phyloP scores from a whole-genome alignment of 2,888 invertebrate species.

The Cyrtodaria siliqua region DNA sequence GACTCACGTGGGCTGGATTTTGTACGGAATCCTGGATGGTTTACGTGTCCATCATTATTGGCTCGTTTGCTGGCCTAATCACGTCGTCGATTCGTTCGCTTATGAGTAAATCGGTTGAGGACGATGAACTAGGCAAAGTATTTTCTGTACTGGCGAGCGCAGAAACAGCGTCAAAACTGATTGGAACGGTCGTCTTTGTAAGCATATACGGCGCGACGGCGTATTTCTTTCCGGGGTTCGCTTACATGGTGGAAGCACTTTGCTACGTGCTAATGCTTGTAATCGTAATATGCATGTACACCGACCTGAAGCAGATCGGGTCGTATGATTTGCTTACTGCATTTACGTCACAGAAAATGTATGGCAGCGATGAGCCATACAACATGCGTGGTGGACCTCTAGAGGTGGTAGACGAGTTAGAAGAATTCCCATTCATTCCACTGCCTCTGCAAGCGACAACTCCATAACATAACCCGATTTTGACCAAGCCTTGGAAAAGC shows the following conservation, averaged over 20 bases:
- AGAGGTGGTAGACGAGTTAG: conserved; percentile 69
- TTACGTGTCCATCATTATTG: conserved; percentile 76
- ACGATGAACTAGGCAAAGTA: conserved; percentile 83
- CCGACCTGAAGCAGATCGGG: conserved; percentile 60
- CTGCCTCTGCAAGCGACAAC: conserved; percentile 68
- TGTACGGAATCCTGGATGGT: conserved; percentile 76
- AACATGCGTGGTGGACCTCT: conserved; percentile 36
- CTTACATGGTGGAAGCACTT: conserved; percentile 78
- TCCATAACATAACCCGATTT: too few species aligned
- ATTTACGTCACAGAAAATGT: conserved; percentile 59
- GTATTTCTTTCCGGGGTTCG: conserved; percentile 79
- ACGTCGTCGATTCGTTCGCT: conserved; percentile 81
- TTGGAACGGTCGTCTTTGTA: conserved; percentile 79
- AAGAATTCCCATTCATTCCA: conserved; percentile 64
- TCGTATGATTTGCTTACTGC: conserved; percentile 68
- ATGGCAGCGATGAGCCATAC: conserved; percentile 44
- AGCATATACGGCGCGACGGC: conserved; percentile 79
- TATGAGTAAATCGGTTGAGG: conserved; percentile 81
- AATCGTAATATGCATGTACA: conserved; percentile 65
- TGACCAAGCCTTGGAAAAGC: too few species aligned
- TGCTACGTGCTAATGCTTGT: conserved; percentile 68
- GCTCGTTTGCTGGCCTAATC: conserved; percentile 78
- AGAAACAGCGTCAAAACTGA: conserved; percentile 82
- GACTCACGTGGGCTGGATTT: conserved; percentile 68
- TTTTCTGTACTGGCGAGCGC: conserved; percentile 82